phyloP scores from a whole-genome alignment of 2,113 vertebrate species.

The Chloebia gouldiae region DNA sequence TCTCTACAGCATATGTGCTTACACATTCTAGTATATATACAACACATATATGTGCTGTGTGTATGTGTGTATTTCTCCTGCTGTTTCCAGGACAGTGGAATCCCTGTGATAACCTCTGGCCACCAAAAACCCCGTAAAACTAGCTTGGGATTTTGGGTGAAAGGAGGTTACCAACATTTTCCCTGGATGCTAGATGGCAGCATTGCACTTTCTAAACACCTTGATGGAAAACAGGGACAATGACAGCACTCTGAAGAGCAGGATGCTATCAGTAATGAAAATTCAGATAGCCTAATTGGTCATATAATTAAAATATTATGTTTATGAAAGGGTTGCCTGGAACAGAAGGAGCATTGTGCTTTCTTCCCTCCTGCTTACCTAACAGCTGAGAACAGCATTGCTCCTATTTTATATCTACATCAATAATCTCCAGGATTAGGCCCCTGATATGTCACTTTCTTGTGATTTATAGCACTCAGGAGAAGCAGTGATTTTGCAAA shows the following conservation, averaged over 20 bases:
- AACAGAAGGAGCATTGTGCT: neutral
- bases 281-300: neutral
- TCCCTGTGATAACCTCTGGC: neutral
- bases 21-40: neutral
- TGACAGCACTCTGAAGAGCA: neutral
- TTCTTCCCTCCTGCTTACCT: neutral
- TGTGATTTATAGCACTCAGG: neutral
- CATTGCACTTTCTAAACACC: slow-evolving; percentile 16
- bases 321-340: neutral
- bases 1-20: neutral
- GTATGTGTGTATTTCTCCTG: neutral
- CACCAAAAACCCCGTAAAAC: neutral
- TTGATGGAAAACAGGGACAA: neutral
- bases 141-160: neutral
- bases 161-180: neutral
- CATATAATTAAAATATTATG: slow-evolving; percentile 5
- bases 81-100: neutral
- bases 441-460: neutral
- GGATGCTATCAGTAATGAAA: neutral
- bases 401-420: neutral
- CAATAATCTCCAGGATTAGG: neutral
- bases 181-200: slow-evolving; percentile 58
- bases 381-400: neutral
- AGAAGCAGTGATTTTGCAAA: neutral
- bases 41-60: too few relatives aligned